A percentile compares a stretch with the other conserved stretches of the same genome.
Evolutionary conservation across 23 tunicate genomes (phyloP).

Genomic region (Oikopleura albicans): DNA sequence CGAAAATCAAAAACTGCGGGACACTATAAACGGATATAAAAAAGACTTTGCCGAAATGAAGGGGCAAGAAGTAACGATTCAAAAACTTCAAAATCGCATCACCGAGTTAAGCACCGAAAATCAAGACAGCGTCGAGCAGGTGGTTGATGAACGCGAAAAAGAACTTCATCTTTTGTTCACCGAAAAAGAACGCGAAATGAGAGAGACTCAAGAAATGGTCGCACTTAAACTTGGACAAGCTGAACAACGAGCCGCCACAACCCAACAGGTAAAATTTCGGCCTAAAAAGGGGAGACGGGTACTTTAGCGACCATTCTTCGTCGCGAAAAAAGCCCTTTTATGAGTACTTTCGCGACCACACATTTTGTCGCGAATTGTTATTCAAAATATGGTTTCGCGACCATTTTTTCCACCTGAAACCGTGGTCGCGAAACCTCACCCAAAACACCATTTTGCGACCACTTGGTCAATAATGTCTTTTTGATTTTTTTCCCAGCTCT

Average conservation of each 20-base stretch:
- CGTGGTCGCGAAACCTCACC: no score
- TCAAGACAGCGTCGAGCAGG: conserved; percentile 29
- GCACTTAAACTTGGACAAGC: conserved; percentile 68
- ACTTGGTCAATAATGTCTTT: no score
- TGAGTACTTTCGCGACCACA: no score
- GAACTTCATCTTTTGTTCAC: conserved; percentile 24
- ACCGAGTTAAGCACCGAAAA: conserved; percentile 46
- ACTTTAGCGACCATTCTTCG: no score
- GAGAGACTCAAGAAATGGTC: conserved; percentile 44
- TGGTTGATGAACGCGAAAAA: conserved; percentile 51
- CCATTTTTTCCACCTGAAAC: no score
- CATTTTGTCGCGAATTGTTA: no score
- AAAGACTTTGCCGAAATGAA: conserved; percentile 97
- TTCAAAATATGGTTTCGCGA: no score
- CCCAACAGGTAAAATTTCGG: no score
- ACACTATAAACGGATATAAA: conserved; percentile 65
- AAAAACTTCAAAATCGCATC: conserved; percentile 41
- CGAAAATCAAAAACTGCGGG: conserved; percentile 70
- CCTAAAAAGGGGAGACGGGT: no score
- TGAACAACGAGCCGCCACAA: conserved; percentile 40
- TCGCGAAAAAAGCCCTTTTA: no score
- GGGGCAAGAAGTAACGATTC: conserved; percentile 82
- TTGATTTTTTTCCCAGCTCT: no score
- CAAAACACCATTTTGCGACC: no score
- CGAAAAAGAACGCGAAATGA: conserved; percentile 18